phyloP scores from a whole-genome alignment of 2,797 vertebrate genomes.

The Brachyrhaphis roseni region DNA sequence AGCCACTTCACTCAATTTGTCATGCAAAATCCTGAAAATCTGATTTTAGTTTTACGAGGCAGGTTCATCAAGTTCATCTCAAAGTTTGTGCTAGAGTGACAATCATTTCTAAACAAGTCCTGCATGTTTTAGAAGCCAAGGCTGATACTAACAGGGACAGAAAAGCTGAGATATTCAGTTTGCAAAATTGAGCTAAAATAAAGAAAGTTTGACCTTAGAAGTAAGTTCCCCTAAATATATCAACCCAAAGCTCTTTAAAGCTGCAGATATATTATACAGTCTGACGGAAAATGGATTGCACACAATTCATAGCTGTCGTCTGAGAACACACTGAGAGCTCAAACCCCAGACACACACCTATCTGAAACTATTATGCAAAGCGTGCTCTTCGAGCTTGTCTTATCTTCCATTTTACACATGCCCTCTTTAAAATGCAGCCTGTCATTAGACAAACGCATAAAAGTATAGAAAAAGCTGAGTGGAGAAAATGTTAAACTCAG shows the following conservation, averaged over 20 bases:
- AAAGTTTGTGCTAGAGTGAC: background rate
- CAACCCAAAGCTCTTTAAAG: background rate
- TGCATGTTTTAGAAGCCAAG: background rate
- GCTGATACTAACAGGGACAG: conserved; percentile 12
- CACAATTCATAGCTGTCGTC: background rate
- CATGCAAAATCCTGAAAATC: background rate
- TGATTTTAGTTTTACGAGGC: background rate
- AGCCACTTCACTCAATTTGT: background rate
- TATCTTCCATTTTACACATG: conserved; percentile 47
- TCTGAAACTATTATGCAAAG: conserved; percentile 47
- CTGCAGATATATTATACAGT: background rate
- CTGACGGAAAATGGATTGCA: background rate
- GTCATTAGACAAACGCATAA: conserved; percentile 67
- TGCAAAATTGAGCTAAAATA: background rate
- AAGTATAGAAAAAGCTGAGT: conserved; percentile 52
- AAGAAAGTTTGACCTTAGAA: background rate
- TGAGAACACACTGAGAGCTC: conserved; percentile 6
- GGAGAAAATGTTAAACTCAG: conserved; percentile 57
- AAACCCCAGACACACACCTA: conserved; percentile 37
- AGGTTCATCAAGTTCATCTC: conserved; percentile 2
- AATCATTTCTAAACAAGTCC: background rate
- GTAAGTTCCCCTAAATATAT: background rate
- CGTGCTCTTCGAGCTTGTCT: conserved; percentile 41
- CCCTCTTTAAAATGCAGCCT: conserved; percentile 54
- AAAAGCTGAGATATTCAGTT: conserved; percentile 5